Evolutionary conservation across 2,113 vertebrate species (phyloP).

Genomic region (Carassius auratus): DNA sequence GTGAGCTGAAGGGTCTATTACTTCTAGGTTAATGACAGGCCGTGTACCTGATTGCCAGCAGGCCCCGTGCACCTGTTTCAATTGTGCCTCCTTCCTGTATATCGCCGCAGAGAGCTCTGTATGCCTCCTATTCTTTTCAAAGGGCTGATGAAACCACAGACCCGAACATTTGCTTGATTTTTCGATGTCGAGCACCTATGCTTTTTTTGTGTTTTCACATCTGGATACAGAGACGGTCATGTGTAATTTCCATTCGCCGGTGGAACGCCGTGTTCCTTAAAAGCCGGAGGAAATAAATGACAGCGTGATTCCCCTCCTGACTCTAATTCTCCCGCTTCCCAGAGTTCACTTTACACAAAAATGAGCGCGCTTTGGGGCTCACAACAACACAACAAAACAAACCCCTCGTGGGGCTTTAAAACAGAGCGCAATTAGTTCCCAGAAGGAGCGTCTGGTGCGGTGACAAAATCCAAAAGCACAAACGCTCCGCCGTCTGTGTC

Average conservation of each 20-base stretch:
- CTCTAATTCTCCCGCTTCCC: not conserved
- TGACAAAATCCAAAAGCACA: not conserved
- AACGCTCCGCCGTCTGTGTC: not conserved
- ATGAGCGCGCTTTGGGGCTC: not conserved
- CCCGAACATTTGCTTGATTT: slow-evolving; percentile 2
- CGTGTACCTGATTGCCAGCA: slow-evolving; percentile 29
- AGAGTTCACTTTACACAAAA: not conserved
- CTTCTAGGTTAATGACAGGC: slow-evolving; percentile 21
- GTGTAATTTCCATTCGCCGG: not conserved
- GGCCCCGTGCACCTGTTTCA: slow-evolving; percentile 15
- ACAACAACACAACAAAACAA: slow-evolving; percentile 21
- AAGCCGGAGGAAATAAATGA: slow-evolving; percentile 7
- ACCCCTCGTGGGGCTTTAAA: not conserved
- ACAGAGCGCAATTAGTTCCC: not conserved
- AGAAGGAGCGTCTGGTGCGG: not conserved
- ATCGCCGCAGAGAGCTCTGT: not conserved
- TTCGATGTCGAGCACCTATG: not conserved
- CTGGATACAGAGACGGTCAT: not conserved
- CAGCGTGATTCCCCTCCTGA: not conserved
- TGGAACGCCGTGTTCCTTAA: not conserved
- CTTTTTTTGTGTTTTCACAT: not conserved
- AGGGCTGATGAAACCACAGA: not conserved
- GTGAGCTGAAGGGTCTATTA: slow-evolving; percentile 5
- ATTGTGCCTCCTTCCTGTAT: not conserved
- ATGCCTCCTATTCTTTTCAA: slow-evolving; percentile 1